Conservation (phyloP, 2,113 vertebrate species). For the Zosterops hypoxanthus region DNA sequence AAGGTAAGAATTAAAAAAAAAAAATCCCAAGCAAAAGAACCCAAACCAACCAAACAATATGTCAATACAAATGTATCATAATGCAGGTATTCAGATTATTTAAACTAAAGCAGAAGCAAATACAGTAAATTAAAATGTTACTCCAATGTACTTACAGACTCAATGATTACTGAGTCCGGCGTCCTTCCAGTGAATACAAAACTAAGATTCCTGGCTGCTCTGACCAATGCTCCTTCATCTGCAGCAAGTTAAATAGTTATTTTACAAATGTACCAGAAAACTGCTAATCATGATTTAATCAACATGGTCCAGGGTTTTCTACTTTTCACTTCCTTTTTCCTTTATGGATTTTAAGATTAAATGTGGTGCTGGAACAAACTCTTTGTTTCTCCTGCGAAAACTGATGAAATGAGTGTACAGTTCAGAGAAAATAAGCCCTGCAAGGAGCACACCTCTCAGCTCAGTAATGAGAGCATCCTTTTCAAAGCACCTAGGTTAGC, state of each 20-base stretch:
- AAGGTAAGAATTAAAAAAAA: neutral
- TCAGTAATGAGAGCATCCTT: neutral
- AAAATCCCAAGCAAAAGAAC: neutral
- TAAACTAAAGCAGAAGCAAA: neutral
- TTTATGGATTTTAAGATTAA: neutral
- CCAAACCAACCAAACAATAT: neutral
- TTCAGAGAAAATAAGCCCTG: neutral
- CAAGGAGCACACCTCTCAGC: neutral
- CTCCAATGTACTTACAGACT: conserved; percentile 81
- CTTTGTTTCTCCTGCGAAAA: neutral
- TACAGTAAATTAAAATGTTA: neutral
- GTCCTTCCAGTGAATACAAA: conserved; percentile 96
- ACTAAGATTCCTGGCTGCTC: conserved; percentile 87
- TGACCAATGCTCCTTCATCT: conserved; percentile 97
- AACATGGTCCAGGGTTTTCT: neutral
- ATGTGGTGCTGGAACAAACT: neutral
- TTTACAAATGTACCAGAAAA: neutral
- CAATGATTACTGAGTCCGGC: conserved; percentile 91
- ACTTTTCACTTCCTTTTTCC: neutral
- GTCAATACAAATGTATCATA: neutral
- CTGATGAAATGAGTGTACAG: neutral
- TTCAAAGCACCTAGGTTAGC: neutral
- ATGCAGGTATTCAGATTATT: neutral
- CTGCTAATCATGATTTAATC: neutral
- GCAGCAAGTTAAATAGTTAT: neutral